These are phyloP conservation scores for Heliconius charithonia DNA, from an alignment of 2,888 invertebrate genomes.

Conservation along the genomic window DNA sequence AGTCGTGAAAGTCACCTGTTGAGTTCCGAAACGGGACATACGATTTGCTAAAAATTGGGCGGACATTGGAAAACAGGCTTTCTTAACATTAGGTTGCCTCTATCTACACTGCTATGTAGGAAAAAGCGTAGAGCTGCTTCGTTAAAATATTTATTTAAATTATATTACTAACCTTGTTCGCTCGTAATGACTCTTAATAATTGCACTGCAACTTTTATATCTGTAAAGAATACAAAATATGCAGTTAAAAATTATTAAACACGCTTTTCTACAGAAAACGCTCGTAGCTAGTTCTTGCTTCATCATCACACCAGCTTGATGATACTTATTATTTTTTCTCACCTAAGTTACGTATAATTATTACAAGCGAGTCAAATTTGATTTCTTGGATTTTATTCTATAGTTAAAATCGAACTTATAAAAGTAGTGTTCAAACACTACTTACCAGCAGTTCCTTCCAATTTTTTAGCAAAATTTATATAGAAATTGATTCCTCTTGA, in stretches of 20 bases:
- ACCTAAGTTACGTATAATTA: not conserved
- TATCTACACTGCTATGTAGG: too few relatives aligned
- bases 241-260: not conserved
- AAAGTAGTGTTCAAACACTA: slow-evolving; percentile 37
- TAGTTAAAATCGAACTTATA: not conserved
- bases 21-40: too few relatives aligned
- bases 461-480: slow-evolving; percentile 54
- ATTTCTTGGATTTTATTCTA: not conserved
- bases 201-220: slow-evolving; percentile 53
- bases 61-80: too few relatives aligned
- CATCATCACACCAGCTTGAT: not conserved
- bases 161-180: slow-evolving; percentile 56
- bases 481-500: slow-evolving; percentile 23
- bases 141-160: not conserved
- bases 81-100: too few relatives aligned
- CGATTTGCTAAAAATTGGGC: too few relatives aligned
- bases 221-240: slow-evolving; percentile 52
- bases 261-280: not conserved
- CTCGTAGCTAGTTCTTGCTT: not conserved
- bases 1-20: too few relatives aligned
- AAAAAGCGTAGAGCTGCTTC: too few relatives aligned
- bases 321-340: not conserved
- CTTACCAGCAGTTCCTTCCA: slow-evolving; percentile 61
- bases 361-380: not conserved
- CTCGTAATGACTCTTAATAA: slow-evolving; percentile 59